Evolutionary conservation across 2,888 invertebrate genomes (phyloP).

Genomic region (Craniophora ligustri): DNA sequence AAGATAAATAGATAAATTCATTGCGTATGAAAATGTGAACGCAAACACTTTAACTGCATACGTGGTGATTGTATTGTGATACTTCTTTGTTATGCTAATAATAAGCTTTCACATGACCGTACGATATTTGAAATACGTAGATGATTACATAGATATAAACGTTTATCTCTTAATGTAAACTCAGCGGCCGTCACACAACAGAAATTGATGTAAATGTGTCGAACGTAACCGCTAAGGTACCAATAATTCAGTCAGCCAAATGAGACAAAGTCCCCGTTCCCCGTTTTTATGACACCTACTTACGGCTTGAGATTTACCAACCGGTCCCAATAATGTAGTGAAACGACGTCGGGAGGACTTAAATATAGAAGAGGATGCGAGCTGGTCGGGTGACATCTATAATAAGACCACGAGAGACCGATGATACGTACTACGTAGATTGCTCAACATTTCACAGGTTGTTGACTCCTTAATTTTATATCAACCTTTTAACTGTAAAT

Average conservation of each 20-base stretch:
- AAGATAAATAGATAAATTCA: slow-evolving; percentile 20
- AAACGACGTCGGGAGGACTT: slow-evolving; percentile 75
- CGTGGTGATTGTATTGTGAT: slow-evolving; percentile 26
- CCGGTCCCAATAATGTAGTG: slow-evolving; percentile 69
- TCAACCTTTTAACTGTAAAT: slow-evolving; percentile 19
- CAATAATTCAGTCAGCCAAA: slow-evolving; percentile 43
- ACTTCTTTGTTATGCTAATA: slow-evolving; percentile 50
- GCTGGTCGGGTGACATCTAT: slow-evolving; percentile 88
- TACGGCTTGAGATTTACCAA: slow-evolving; percentile 63
- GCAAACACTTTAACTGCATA: slow-evolving; percentile 10
- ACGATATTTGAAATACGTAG: slow-evolving; percentile 38
- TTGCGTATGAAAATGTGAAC: slow-evolving; percentile 32
- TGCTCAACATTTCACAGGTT: slow-evolving; percentile 84
- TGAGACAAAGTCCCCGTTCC: slow-evolving; percentile 32
- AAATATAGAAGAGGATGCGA: slow-evolving; percentile 87
- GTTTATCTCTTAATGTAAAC: slow-evolving; percentile 39
- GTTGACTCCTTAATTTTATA: slow-evolving; percentile 72
- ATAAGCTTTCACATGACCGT: slow-evolving; percentile 43
- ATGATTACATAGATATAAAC: slow-evolving; percentile 34
- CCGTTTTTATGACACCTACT: slow-evolving; percentile 53
- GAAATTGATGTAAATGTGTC: slow-evolving; percentile 39
- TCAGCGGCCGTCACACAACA: slow-evolving; percentile 40
- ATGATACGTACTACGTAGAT: slow-evolving; percentile 79
- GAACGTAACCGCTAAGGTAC: slow-evolving; percentile 19
- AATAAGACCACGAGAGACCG: slow-evolving; percentile 86